These are phyloP conservation scores for Adrianichthys oophorus DNA, from an alignment of 2,797 vertebrate species.

Conservation along the genomic window DNA sequence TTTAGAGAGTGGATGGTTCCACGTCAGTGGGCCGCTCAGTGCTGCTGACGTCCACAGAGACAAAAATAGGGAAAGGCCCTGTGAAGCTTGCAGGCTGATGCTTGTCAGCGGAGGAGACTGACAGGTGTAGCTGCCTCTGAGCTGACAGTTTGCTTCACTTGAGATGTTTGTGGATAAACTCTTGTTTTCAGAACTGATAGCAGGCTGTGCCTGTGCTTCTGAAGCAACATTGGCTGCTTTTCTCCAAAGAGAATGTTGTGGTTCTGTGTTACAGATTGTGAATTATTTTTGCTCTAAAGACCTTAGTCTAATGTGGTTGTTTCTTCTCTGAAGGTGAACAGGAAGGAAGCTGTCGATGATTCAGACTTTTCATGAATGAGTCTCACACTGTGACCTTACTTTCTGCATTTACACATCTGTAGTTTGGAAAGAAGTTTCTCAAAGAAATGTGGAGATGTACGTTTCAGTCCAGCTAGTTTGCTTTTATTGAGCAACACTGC, in stretches of 20 bases:
- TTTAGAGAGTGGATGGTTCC: constrained; percentile 52
- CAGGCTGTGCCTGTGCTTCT: background rate
- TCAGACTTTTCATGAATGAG: too few species aligned
- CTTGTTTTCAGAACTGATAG: constrained; percentile 12
- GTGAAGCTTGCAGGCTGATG: constrained; percentile 43
- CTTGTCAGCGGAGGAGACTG: constrained; percentile 56
- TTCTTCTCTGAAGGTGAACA: too few species aligned
- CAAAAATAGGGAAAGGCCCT: constrained; percentile 63
- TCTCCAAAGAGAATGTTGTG: too few species aligned
- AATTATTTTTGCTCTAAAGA: too few species aligned
- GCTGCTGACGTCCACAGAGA: constrained; percentile 66
- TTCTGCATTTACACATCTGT: background rate
- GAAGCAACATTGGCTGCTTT: background rate
- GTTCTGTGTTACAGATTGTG: too few species aligned
- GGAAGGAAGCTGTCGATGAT: too few species aligned
- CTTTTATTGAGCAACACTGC: constrained; percentile 54
- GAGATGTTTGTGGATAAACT: constrained; percentile 32
- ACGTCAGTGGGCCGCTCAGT: constrained; percentile 54
- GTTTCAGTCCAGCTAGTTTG: background rate
- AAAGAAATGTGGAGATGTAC: background rate
- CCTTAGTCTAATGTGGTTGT: too few species aligned
- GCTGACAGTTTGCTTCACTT: constrained; percentile 26
- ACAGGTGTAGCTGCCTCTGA: constrained; percentile 51
- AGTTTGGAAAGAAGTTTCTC: background rate
- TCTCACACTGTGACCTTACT: too few species aligned